A percentile compares a stretch with the other conserved stretches of the same genome.
Evolutionary conservation across 2,113 vertebrate genomes (phyloP).

Genomic region (Heterochromis multidens): DNA sequence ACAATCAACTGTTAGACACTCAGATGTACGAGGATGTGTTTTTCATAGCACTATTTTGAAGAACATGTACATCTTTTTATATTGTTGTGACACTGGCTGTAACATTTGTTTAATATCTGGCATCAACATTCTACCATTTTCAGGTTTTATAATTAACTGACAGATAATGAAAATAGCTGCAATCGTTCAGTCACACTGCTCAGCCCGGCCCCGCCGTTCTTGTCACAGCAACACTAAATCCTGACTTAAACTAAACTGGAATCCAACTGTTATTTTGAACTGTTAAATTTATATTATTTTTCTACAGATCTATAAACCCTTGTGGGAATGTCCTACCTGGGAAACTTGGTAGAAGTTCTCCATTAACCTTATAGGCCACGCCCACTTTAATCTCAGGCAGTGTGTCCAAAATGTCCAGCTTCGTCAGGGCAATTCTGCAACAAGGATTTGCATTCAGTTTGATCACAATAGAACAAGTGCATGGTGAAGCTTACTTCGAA

Average conservation of each 20-base stretch:
- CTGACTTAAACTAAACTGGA: neutral
- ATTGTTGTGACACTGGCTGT: neutral
- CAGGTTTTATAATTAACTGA: neutral
- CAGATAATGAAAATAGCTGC: too few relatives aligned
- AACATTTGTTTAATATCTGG: neutral
- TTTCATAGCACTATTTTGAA: neutral
- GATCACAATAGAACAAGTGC: neutral
- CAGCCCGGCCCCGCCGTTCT: too few relatives aligned
- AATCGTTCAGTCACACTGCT: too few relatives aligned
- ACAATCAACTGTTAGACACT: neutral
- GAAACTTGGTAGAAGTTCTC: conserved; percentile 74
- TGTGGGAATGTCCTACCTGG: conserved; percentile 63
- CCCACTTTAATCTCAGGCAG: conserved; percentile 80
- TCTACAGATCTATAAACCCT: neutral
- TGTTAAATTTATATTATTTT: neutral
- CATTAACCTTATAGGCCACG: conserved; percentile 74
- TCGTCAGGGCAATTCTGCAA: conserved; percentile 78
- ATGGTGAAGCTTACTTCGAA: neutral
- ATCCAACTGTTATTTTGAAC: neutral
- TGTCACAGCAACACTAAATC: neutral
- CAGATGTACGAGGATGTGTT: neutral
- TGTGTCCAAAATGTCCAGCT: conserved; percentile 80
- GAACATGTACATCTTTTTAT: neutral
- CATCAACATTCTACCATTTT: neutral
- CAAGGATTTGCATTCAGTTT: neutral